Conservation (phyloP, 2,888 invertebrate species). For the Conomelus anceps region DNA sequence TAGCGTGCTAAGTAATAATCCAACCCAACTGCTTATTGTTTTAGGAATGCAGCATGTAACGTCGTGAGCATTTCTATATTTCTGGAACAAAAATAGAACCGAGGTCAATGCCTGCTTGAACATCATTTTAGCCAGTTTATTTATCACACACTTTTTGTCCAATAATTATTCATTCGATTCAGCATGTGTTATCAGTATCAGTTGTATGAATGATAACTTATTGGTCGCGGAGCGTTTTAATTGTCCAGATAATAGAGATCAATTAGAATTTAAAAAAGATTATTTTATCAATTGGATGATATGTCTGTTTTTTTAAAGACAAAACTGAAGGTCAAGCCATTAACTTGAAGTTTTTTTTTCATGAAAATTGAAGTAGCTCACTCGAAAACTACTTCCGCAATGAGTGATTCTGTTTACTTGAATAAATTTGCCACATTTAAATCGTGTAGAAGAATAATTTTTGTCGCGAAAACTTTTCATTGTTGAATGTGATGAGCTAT, state of each 20-base stretch:
- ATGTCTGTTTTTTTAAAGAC: not conserved
- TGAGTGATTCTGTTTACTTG: not conserved
- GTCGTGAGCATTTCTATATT: not conserved
- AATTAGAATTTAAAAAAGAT: not conserved
- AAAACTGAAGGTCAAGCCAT: not conserved
- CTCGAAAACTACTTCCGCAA: not conserved
- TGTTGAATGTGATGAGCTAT: no score
- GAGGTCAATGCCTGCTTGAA: not conserved
- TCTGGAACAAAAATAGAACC: not conserved
- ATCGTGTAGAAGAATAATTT: not conserved
- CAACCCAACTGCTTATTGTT: not conserved
- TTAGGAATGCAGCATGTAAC: not conserved
- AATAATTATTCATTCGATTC: not conserved
- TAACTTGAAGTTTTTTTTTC: not conserved
- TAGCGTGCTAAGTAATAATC: not conserved
- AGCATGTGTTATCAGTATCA: not conserved
- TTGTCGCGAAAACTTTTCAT: no score
- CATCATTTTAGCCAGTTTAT: not conserved
- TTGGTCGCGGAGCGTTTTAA: not conserved
- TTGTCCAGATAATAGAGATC: not conserved
- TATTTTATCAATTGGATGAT: not conserved
- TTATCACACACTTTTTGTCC: not conserved
- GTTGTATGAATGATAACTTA: not conserved
- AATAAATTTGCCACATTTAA: not conserved
- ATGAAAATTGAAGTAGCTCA: not conserved